phyloP scores from a whole-genome alignment of 2,113 vertebrate species.

The Crocuta crocuta region DNA sequence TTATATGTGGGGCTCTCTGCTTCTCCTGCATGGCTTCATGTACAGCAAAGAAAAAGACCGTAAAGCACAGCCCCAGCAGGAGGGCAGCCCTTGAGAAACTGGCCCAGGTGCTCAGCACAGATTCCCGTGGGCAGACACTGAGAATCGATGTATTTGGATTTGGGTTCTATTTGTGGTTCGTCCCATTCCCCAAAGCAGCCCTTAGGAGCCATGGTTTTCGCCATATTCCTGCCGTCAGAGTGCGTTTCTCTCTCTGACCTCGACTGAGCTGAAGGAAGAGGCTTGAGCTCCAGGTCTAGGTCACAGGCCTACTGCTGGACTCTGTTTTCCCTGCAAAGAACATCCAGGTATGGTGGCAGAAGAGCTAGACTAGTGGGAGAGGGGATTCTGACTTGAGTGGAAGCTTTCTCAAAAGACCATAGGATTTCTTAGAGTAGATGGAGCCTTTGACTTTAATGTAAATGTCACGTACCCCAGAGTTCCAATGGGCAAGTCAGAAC shows the following conservation, averaged over 20 bases:
- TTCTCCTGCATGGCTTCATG: neutral
- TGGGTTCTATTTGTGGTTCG: neutral
- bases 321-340: neutral
- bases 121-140: neutral
- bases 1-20: neutral
- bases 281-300: neutral
- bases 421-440: neutral
- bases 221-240: neutral
- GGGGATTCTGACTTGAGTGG: neutral
- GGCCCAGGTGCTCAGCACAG: neutral
- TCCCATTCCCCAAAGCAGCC: neutral
- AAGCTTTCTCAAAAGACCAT: neutral
- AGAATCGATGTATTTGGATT: neutral
- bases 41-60: neutral
- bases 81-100: neutral
- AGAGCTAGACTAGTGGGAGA: neutral
- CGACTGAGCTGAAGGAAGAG: neutral
- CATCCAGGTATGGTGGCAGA: neutral
- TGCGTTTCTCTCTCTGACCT: slow-evolving; percentile 10
- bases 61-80: neutral
- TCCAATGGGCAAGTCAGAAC: neutral
- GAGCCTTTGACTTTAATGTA: neutral
- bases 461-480: neutral
- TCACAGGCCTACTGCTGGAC: neutral
- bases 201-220: neutral